Evolutionary conservation across 1,140 invertebrate species (phyloP), one percentile per base, ranked within the genome.

Genomic region (Euwallacea similis): DNA sequence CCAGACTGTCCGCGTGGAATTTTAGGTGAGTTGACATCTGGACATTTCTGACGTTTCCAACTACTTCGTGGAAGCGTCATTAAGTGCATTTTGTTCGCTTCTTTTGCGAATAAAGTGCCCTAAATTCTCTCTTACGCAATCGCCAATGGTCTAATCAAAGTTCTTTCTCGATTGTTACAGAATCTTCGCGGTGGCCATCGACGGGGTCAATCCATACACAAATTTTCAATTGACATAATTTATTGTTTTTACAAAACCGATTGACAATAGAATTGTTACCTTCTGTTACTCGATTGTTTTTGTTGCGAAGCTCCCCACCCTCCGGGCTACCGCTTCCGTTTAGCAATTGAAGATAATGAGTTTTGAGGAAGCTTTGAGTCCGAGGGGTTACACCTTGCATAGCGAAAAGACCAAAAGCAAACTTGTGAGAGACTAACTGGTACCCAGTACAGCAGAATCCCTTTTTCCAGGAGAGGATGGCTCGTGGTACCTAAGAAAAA

Each of bases 391-490:
- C 21, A 33, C 21, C 21, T 33, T 33, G 21, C 21, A 33, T 33
- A 60, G 42, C 6, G 50, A 55, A 69, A 69, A 62, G 67, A 21
- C 41, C 7, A 47, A 71, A 75, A 73, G 74, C 21, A 59, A 41
- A 43, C 41, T 56, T 60, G 43, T 63, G 46, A 46, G 53, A 73
- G 66, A 60, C 9, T 7, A 74, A 76, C 74, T 73, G 70, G 71
- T 70, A 64, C 61, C 75, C 72, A 79, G 76, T 79, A 79, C 77
- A 79, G 76, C 74, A 79, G 76, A 77, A 73, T 78, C 77, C 46
- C 21, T 76, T 78, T 79, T 79, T 79, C 76, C 76, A 79, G 79
- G 79, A 55, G 71, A 76, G 60, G 75, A 72, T 71, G 68, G 71
- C 66, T 75, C 74, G 75, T 78, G 77, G 77, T 76, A 73, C 76